These are phyloP conservation scores for Enteromius paludinosus DNA, from an alignment of 2,797 vertebrate species.

Conservation along the genomic window DNA sequence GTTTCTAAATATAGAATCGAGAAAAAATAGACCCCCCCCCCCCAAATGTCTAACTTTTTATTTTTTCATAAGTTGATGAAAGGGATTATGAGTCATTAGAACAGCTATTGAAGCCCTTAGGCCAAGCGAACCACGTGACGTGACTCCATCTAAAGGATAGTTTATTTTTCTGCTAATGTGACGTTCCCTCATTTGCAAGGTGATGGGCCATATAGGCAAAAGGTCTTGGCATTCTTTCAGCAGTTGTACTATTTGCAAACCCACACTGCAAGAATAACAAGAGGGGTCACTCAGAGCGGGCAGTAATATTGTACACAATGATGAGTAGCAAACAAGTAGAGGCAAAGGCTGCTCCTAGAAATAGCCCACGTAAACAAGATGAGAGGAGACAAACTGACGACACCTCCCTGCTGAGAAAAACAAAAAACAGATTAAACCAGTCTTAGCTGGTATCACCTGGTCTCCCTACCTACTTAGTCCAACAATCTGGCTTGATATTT, in stretches of 20 bases:
- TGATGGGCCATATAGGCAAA: conserved; percentile 45
- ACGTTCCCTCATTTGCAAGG: conserved; percentile 30
- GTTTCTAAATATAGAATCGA: conserved; percentile 9
- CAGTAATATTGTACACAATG: conserved; percentile 12
- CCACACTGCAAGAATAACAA: not conserved
- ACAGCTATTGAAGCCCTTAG: not conserved
- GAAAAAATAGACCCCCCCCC: not conserved
- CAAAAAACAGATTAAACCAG: not conserved
- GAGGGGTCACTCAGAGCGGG: conserved; percentile 9
- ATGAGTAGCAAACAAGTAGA: conserved; percentile 21
- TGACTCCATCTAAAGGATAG: conserved; percentile 19
- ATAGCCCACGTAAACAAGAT: conserved; percentile 38
- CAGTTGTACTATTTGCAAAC: conserved; percentile 27
- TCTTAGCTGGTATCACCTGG: not conserved
- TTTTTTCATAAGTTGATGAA: not conserved
- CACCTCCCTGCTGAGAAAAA: not conserved
- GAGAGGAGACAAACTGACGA: conserved; percentile 26
- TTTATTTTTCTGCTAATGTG: conserved; percentile 42
- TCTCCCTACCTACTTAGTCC: not conserved
- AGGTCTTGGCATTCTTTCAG: conserved; percentile 36
- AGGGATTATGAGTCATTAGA: conserved; percentile 24
- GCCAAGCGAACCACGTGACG: conserved; percentile 35
- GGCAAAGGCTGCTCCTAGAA: conserved; percentile 38
- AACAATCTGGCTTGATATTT: not conserved
- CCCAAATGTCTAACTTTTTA: not conserved